Evolutionary conservation across 2,888 invertebrate genomes (phyloP).

Genomic region (Coremacera marginata): DNA sequence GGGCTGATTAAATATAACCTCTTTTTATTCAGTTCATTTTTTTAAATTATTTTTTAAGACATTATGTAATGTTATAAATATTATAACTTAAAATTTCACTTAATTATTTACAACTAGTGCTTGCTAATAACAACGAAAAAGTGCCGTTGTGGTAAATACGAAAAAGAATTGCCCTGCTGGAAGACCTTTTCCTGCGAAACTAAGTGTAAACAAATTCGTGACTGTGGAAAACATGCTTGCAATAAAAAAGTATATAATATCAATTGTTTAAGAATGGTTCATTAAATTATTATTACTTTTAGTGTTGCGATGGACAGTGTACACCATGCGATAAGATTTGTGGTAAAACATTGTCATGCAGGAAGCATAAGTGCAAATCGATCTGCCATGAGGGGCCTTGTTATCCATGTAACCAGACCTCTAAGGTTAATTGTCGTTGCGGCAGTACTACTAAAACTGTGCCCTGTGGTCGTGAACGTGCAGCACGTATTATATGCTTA

Average conservation of each 20-base stretch:
- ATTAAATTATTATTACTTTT: neutral
- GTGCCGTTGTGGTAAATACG: conserved; percentile 84
- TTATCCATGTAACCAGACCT: conserved; percentile 78
- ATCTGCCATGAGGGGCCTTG: conserved; percentile 84
- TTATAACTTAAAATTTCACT: neutral
- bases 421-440: conserved; percentile 80
- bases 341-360: conserved; percentile 84
- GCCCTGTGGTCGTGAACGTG: conserved; percentile 86
- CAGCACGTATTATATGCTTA: conserved; percentile 81
- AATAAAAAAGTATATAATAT: conserved; percentile 78
- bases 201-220: conserved; percentile 85
- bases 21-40: no score
- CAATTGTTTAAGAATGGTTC: neutral
- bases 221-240: conserved; percentile 90
- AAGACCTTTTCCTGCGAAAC: conserved; percentile 89
- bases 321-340: conserved; percentile 88
- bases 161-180: conserved; percentile 86
- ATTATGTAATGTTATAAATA: neutral
- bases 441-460: conserved; percentile 82
- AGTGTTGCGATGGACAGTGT: conserved; percentile 89
- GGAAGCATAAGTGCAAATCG: conserved; percentile 86
- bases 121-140: conserved; percentile 81
- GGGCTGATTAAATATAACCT: no score
- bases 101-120: conserved; percentile 54
- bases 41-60: no score